These are phyloP conservation scores for Anthonomus grandis DNA, from an alignment of 1,140 invertebrate genomes.

Conservation along the genomic window DNA sequence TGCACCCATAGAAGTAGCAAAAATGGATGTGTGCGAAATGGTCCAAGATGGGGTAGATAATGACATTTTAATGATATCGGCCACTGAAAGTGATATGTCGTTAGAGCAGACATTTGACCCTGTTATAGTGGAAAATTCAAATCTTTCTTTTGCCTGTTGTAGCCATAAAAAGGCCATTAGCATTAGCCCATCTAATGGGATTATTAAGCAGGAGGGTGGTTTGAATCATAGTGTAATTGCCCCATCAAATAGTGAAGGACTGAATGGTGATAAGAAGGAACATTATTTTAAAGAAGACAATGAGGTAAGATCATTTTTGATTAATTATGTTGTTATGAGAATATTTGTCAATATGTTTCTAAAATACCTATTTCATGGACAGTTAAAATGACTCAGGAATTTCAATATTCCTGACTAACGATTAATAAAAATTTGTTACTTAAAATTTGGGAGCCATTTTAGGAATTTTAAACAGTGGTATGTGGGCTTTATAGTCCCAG, in stretches of 20 bases:
- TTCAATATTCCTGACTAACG: too few relatives aligned
- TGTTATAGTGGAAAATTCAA: not conserved
- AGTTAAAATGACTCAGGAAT: too few relatives aligned
- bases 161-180: not conserved
- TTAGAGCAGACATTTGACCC: slow-evolving; percentile 10
- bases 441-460: too few relatives aligned
- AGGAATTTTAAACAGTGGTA: too few relatives aligned
- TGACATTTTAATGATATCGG: not conserved
- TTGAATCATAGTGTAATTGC: slow-evolving; percentile 1
- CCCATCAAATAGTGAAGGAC: not conserved
- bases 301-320: too few relatives aligned
- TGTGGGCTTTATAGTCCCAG: too few relatives aligned
- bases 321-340: too few relatives aligned
- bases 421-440: too few relatives aligned
- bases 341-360: too few relatives aligned
- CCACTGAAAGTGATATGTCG: slow-evolving; percentile 5
- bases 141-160: not conserved
- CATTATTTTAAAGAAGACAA: too few relatives aligned
- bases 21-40: not conserved
- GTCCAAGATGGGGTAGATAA: not conserved
- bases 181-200: not conserved
- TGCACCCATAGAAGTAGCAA: slow-evolving; percentile 14
- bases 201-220: not conserved
- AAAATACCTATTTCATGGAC: too few relatives aligned
- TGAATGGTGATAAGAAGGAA: not conserved